Base-by-base conservation (phyloP, 1,140 invertebrate genomes). In the Psilanteris sp. region DNA sequence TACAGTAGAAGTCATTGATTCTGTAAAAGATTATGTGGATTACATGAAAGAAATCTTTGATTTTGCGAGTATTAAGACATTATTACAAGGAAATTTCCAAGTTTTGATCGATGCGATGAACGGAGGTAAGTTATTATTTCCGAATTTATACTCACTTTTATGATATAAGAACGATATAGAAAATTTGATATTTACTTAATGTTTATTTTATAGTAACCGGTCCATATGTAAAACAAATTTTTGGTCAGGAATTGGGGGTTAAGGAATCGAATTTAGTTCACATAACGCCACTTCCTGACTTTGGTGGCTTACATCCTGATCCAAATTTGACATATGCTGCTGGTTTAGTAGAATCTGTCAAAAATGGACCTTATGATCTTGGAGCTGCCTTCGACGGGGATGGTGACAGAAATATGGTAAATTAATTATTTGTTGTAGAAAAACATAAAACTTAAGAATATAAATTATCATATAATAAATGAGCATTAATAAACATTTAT, bases 351-450 rank as follows among this genome's bases (percentile, higher is more conserved):
- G 88, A 93, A 27, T 90, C 91, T 1, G 91, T 98, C 41, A 91
- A 93, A 79, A 90, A 92, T 75, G 94, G 95, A 1, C 92, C 93
- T 43, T 95, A 95, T 84, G 96, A 97, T 86, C 95, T 99, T 82
- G 98, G 98, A 24, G 97, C 96, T 22, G 98, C 98, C 37, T 99
- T 99, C 88, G 98, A 99, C 90, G 98, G 98, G 5, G 98, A 99
- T 89, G 98, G 97, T 59, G 94, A 89, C 29, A 83, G 87, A 74
- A 89, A 89, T 52, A 89, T 89, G 87, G 87, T 87, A 81, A 36
- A 7, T n/a, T n/a, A n/a, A n/a, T n/a, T n/a, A n/a, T n/a, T n/a
- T n/a, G n/a, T n/a, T n/a, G n/a, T n/a, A n/a, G n/a, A n/a, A n/a
- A n/a, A n/a, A n/a, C n/a, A n/a, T n/a, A n/a, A n/a, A n/a, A n/a